Base-by-base conservation (phyloP, 2,797 vertebrate species). In the Anolis apletophallus region DNA sequence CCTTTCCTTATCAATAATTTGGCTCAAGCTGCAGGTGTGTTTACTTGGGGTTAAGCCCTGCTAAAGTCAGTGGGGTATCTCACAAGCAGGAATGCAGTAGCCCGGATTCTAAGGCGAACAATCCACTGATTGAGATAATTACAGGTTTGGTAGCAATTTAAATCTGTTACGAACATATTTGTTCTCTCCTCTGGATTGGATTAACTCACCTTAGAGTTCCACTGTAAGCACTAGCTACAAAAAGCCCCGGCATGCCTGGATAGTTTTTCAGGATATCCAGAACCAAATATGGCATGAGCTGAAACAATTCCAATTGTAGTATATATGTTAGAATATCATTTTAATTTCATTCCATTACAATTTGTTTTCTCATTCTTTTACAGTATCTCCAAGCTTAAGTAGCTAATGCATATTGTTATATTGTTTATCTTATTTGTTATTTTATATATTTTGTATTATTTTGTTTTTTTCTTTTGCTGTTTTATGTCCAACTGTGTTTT, bases 241-340 rank as follows among this genome's bases (percentile, higher is more conserved):
- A 98, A 88, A 98, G 96, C 17, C 99, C 99, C 6, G 98, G 98
- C 55, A 99, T 88, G 72, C 99, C 99, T 1, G 98, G 98, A 75
- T 95, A 98, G 84, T 97, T 94, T 4, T 17, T 90, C 50, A 99
- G 93, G 93, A 98, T 98, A 89, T 99, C 98, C 96, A 99, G 93
- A 72, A 98, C 98, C 91, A 99, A 92, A 92, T 98, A 99, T 32
- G 98, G 98, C 98, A 99, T 97, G 78, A 99, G 93, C 99, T 97
- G 95, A 91, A 96, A 96, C 29, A 94, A 94, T 85, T 80, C 46
- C 87, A 83, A 94, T 89, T 91, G 87, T 76, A 59, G 80, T 50
- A 90, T 84, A 61, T 29, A 54, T 32, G 76, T 88, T 80, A 88
- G 0, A 55, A 34, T 59, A 7, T 87, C 72, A n/a, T n/a, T 78